Evolutionary conservation across 2,797 vertebrate genomes (phyloP).

Genomic region (Tarsius wallacei): DNA sequence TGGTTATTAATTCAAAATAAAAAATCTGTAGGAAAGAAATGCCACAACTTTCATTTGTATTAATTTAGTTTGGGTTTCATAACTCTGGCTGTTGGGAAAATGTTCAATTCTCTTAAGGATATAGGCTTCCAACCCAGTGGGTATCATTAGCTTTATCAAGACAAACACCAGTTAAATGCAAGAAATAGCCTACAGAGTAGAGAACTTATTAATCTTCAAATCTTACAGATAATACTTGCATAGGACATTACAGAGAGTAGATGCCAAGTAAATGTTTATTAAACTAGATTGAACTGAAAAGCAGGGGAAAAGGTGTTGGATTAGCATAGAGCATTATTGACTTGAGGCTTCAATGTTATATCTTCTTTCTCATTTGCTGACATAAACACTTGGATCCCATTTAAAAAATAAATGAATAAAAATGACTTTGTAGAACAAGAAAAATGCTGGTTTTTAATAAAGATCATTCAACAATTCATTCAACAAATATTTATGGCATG

Average conservation of each 20-base stretch:
- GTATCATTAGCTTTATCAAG: constrained; percentile 37
- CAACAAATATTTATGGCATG: constrained; percentile 16
- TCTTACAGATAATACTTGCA: not conserved
- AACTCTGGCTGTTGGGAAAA: constrained; percentile 19
- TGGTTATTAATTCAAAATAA: not conserved
- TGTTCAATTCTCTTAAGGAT: constrained; percentile 13
- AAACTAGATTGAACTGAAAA: constrained; percentile 30
- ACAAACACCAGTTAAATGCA: constrained; percentile 8
- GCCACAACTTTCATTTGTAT: not conserved
- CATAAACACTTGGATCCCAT: not conserved
- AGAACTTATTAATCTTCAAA: not conserved
- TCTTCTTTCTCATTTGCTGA: constrained; percentile 46
- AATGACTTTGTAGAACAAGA: not conserved
- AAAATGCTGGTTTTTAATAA: constrained; percentile 35
- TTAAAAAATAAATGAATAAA: not conserved
- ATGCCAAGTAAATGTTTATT: not conserved
- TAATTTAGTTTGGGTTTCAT: constrained; percentile 4
- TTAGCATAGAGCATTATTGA: not conserved
- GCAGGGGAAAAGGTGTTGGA: not conserved
- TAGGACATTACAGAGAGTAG: not conserved
- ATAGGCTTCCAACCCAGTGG: not conserved
- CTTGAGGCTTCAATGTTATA: not conserved
- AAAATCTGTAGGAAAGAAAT: constrained; percentile 37
- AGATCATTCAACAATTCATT: constrained; percentile 25
- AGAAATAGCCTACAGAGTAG: not conserved